Conservation (phyloP, 2,888 invertebrate genomes). For the Tachystola acroxantha region DNA sequence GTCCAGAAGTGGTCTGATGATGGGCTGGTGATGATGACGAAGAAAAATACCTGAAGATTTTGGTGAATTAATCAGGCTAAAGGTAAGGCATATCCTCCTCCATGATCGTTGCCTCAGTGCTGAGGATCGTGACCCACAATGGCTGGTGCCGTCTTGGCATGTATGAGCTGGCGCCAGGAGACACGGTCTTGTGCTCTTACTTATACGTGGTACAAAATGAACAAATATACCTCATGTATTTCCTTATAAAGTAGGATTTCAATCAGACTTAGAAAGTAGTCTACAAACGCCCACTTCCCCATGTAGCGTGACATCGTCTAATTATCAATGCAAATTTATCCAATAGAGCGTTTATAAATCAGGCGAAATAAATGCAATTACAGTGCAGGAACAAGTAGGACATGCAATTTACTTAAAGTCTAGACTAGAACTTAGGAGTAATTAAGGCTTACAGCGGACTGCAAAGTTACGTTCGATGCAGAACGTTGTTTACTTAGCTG, state of each 20-base stretch:
- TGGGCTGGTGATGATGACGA: too few species aligned
- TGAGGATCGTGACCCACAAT: too few species aligned
- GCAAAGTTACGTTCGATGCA: slow-evolving; percentile 36
- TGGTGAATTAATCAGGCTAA: too few species aligned
- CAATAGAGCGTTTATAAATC: slow-evolving; percentile 17
- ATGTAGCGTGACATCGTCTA: slow-evolving; percentile 13
- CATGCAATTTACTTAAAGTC: slow-evolving; percentile 31
- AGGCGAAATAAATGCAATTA: slow-evolving; percentile 29
- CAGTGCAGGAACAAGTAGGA: slow-evolving; percentile 24
- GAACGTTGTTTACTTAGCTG: slow-evolving; percentile 29
- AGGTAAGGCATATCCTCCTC: too few species aligned
- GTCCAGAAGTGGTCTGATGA: too few species aligned
- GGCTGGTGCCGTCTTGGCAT: too few species aligned
- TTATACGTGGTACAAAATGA: too few species aligned
- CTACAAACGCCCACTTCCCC: slow-evolving; percentile 3
- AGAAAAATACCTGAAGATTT: too few species aligned
- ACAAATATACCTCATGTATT: too few species aligned
- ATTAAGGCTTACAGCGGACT: slow-evolving; percentile 24
- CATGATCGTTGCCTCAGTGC: too few species aligned
- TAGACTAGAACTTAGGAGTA: slow-evolving; percentile 22
- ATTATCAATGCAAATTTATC: slow-evolving; percentile 15
- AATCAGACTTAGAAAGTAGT: slow-evolving; percentile 9
- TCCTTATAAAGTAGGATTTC: slow-evolving; percentile 3
- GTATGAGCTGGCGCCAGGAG: too few species aligned
- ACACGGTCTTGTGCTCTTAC: too few species aligned